phyloP scores from a whole-genome alignment of 2,888 invertebrate species.

The Hemaris fuciformis region DNA sequence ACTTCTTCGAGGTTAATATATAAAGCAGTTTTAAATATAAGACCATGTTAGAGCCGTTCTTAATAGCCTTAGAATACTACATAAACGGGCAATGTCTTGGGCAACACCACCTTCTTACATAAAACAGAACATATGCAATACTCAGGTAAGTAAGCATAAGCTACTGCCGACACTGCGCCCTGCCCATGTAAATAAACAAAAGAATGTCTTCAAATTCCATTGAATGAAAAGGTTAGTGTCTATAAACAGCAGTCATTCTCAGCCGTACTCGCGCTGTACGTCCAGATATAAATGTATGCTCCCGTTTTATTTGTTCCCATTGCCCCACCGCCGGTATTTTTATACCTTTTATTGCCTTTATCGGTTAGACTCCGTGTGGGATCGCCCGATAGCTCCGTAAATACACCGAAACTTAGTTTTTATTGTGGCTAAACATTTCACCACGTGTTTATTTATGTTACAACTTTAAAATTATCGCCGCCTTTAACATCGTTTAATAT shows the following conservation, averaged over 20 bases:
- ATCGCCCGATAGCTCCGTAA: conserved; percentile 35
- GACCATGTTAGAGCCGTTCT: too few relatives aligned
- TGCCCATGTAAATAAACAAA: too few relatives aligned
- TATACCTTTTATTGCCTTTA: conserved; percentile 50
- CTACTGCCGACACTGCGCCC: too few relatives aligned
- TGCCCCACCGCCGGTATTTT: conserved; percentile 35
- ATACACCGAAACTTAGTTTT: conserved; percentile 34
- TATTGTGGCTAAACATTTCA: conserved; percentile 42
- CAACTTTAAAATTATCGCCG: conserved; percentile 17
- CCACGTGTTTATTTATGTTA: conserved; percentile 49
- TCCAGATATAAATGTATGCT: neutral
- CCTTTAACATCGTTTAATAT: conserved; percentile 22
- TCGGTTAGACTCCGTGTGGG: conserved; percentile 63
- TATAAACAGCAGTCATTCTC: neutral
- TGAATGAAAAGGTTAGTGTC: neutral
- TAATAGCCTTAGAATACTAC: too few relatives aligned
- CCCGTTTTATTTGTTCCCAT: conserved; percentile 15
- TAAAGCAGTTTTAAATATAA: too few relatives aligned
- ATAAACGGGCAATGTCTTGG: too few relatives aligned
- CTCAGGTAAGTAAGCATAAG: too few relatives aligned
- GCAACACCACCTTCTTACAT: too few relatives aligned
- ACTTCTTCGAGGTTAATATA: too few relatives aligned
- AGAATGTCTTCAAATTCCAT: neutral
- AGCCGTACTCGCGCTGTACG: neutral
- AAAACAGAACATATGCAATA: too few relatives aligned